phyloP scores from a whole-genome alignment of 2,113 vertebrate species.

The Megalops atlanticus region DNA sequence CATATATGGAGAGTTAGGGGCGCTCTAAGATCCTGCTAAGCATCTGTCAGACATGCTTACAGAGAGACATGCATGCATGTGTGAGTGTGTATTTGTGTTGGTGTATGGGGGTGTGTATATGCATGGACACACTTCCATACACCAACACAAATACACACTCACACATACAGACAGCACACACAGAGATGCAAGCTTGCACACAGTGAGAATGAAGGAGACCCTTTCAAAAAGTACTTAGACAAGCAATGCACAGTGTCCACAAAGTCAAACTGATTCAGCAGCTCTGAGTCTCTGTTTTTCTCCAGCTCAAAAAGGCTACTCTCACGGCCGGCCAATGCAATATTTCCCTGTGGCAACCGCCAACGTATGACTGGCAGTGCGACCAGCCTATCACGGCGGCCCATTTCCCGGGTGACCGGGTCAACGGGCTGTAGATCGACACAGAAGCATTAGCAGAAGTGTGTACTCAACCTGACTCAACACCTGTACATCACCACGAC shows the following conservation, averaged over 20 bases:
- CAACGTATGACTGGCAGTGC: not conserved
- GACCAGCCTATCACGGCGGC: not conserved
- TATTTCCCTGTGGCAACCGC: not conserved
- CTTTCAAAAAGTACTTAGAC: not conserved
- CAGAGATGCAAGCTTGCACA: not conserved
- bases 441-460: slow-evolving; percentile 22
- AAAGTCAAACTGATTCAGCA: not conserved
- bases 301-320: not conserved
- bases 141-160: not conserved
- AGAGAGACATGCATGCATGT: too few relatives aligned
- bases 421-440: not conserved
- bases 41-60: not conserved
- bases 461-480: slow-evolving; percentile 40
- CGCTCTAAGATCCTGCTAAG: too few relatives aligned
- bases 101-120: not conserved
- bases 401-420: not conserved
- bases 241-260: not conserved
- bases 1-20: too few relatives aligned
- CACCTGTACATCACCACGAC: slow-evolving; percentile 50
- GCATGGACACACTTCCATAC: not conserved
- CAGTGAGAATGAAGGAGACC: not conserved
- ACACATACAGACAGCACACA: too few relatives aligned
- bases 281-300: not conserved
- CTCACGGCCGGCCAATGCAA: not conserved
- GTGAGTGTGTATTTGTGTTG: not conserved